These are phyloP conservation scores for Andrena haemorrhoa DNA, from an alignment of 2,888 invertebrate species.

Conservation along the genomic window DNA sequence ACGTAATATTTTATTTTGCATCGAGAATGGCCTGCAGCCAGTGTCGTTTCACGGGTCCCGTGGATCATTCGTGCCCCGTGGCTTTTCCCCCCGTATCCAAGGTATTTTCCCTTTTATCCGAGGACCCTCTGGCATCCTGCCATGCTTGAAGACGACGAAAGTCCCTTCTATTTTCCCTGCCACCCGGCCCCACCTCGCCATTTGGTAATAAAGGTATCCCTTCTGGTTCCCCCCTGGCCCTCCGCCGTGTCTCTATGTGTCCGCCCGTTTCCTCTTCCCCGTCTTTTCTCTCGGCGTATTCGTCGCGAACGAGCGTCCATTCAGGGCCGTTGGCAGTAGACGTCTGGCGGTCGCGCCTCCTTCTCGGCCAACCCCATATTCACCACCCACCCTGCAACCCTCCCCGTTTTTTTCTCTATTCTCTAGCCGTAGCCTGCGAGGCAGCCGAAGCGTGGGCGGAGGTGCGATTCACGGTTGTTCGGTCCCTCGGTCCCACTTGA, in stretches of 20 bases:
- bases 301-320: constrained; percentile 64
- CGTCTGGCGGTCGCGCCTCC: constrained; percentile 28
- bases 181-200: background rate
- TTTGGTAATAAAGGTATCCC: constrained; percentile 51
- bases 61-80: constrained; percentile 46
- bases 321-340: constrained; percentile 61
- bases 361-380: background rate
- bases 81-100: constrained; percentile 45
- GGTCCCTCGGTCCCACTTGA: background rate
- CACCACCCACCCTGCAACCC: background rate
- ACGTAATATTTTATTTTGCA: constrained; percentile 69
- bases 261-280: constrained; percentile 51
- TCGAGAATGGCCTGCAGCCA: constrained; percentile 61
- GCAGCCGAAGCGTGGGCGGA: background rate
- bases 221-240: constrained; percentile 25
- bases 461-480: constrained; percentile 35
- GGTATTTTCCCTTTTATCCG: constrained; percentile 56
- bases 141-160: constrained; percentile 60
- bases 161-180: constrained; percentile 63
- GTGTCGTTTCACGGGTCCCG: constrained; percentile 48
- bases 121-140: constrained; percentile 67
- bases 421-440: constrained; percentile 22
- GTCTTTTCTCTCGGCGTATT: constrained; percentile 46
- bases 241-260: constrained; percentile 34
- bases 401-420: constrained; percentile 28